Base-by-base conservation (phyloP, 2,113 vertebrate species). In the Sapajus apella region DNA sequence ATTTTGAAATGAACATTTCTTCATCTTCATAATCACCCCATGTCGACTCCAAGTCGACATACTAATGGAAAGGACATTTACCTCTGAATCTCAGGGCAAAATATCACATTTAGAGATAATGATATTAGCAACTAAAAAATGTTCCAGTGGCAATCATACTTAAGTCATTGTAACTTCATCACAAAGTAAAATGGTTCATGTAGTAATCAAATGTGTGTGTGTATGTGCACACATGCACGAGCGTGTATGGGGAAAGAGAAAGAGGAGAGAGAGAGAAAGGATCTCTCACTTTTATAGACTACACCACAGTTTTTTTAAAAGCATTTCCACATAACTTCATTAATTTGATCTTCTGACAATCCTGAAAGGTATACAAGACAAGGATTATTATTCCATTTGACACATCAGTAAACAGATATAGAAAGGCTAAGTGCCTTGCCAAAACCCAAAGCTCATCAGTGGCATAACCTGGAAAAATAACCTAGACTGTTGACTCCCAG, bases 1-100 rank as follows among this genome's bases (percentile, higher is more conserved):
- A 97, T 91, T 97, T 97, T 96, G 92, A 96, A 96, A 97, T 87
- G 76, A 96, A 85, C 32, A 96, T 96, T 97, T 97, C 96, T 97
- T 96, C 94, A 92, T 96, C 83, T 37, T 88, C 52, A 43, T 91
- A 93, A 92, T 97, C 87, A 90, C 81, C 52, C 73, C 94, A 96
- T 52, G 56, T 56, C 27, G 13, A 73, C n/a, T 92, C 32, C 61
- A 84, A 87, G 27, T 90, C 52, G 13, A 47, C 43, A 35, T 17
- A 90, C 82, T 84, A 61, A 97, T 45, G 72, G 84, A 90, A 93
- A 82, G 92, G 91, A 85, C 64, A 75, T 82, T 91, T 87, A 94
- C 75, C 87, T 87, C 86, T 68, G 70, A 66, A 30, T 90, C 87
- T 87, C 35, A 52, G 81, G 12, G 18, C 9, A 40, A 84, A 91